Evolutionary conservation across 2,888 invertebrate species (phyloP).

Genomic region (Lycophotia porphyrea): DNA sequence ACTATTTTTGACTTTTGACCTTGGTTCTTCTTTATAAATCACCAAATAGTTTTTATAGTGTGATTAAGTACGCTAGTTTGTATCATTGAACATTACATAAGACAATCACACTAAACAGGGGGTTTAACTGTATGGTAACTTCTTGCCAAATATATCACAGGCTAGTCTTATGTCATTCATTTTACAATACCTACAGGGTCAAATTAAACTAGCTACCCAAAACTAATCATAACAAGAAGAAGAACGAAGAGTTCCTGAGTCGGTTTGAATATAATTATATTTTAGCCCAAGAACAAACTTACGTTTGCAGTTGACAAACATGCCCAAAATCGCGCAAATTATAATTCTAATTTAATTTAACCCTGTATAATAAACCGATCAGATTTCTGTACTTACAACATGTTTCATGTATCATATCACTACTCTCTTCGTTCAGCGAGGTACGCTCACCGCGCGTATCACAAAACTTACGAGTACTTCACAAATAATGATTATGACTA

Average conservation of each 20-base stretch:
- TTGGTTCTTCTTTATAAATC: neutral
- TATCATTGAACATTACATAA: neutral
- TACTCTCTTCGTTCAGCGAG: neutral
- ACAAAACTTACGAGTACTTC: conserved; percentile 20
- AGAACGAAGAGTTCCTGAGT: neutral
- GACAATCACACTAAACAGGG: neutral
- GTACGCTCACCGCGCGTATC: neutral
- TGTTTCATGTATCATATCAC: conserved; percentile 3
- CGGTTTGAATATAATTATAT: neutral
- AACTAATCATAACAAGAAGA: neutral
- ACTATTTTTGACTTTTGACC: neutral
- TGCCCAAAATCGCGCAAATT: neutral
- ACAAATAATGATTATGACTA: conserved; percentile 62
- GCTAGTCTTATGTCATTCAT: neutral
- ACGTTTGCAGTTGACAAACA: neutral
- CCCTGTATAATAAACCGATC: neutral
- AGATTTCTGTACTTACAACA: neutral
- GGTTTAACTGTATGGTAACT: neutral
- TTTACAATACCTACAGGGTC: neutral
- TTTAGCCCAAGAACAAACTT: neutral
- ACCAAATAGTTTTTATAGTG: neutral
- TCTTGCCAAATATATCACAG: conserved; percentile 31
- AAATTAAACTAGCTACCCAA: neutral
- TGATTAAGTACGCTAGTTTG: neutral
- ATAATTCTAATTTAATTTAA: neutral